Conservation (phyloP, 1,140 invertebrate species). For the Caerostris darwini region DNA sequence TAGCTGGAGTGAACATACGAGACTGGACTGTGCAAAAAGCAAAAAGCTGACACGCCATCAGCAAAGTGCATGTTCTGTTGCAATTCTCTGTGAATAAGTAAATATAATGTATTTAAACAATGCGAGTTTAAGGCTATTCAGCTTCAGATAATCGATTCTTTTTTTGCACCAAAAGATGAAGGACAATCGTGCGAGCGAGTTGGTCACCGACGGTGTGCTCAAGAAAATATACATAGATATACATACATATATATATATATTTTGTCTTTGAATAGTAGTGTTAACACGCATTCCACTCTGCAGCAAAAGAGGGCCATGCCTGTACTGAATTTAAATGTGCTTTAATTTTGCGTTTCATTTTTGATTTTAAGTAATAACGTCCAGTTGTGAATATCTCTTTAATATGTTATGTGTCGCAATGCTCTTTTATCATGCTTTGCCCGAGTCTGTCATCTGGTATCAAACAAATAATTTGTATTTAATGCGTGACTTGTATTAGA, state of each 20-base stretch:
- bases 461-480: neutral
- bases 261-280: conserved; percentile 4
- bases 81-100: too few relatives aligned
- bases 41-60: too few relatives aligned
- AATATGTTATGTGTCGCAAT: neutral
- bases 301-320: neutral
- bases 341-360: conserved; percentile 3
- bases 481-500: too few relatives aligned
- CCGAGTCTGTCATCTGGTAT: neutral
- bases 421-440: conserved; percentile 4
- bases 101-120: too few relatives aligned
- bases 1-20: too few relatives aligned
- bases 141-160: too few relatives aligned
- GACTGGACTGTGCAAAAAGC: too few relatives aligned
- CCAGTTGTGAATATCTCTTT: too few relatives aligned
- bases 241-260: neutral
- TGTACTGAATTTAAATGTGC: neutral
- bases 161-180: neutral
- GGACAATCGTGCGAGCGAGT: neutral
- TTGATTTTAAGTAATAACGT: too few relatives aligned
- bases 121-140: too few relatives aligned
- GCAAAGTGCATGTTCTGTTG: too few relatives aligned
- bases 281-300: conserved; percentile 4
- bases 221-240: neutral
- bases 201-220: neutral